Base-by-base conservation (phyloP, 2,888 invertebrate species). In the Holacanthella duospinosa region DNA sequence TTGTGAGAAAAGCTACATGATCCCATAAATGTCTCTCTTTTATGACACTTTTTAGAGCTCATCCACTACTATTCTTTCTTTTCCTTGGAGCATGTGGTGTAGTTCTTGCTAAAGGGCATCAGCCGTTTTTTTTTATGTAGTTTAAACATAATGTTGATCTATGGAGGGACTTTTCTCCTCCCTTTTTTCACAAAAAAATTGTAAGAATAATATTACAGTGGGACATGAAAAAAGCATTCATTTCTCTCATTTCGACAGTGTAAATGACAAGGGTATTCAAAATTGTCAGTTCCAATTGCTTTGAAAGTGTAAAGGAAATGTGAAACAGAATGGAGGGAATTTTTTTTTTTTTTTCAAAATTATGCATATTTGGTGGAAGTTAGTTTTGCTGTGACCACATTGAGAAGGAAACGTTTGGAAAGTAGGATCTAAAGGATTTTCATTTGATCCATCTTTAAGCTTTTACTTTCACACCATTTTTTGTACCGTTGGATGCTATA, bases 361-460 rank as follows among this genome's bases (percentile, higher is more conserved):
- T n/a, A n/a, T n/a, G n/a, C n/a, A n/a, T n/a, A n/a, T n/a, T n/a
- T n/a, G n/a, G n/a, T n/a, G n/a, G n/a, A n/a, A n/a, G n/a, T n/a
- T n/a, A n/a, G n/a, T n/a, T n/a, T n/a, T n/a, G n/a, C n/a, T n/a
- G n/a, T n/a, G n/a, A n/a, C n/a, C n/a, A n/a, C 25, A 53, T n/a
- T 53, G 54, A n/a, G 25, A n/a, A 53, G 54, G n/a, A 44, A 43
- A 25, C 44, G n/a, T n/a, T n/a, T n/a, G 21, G 59, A 44, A 36
- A 3, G 36, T 29, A 19, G 43, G 59, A 48, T 43, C 48, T 26
- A 25, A 55, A 62, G 71, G 71, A 67, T 71, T 71, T 71, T 65
- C 59, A 60, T 60, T 26, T 71, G 68, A 71, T 71, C 71, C 71
- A 59, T 25, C 59, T 55, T 61, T 68, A 67, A 59, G 48, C 36